Percentiles rank a stretch among this genome's conserved stretches.
Conservation (phyloP, 1,140 invertebrate genomes). For the Portunus trituberculatus region DNA sequence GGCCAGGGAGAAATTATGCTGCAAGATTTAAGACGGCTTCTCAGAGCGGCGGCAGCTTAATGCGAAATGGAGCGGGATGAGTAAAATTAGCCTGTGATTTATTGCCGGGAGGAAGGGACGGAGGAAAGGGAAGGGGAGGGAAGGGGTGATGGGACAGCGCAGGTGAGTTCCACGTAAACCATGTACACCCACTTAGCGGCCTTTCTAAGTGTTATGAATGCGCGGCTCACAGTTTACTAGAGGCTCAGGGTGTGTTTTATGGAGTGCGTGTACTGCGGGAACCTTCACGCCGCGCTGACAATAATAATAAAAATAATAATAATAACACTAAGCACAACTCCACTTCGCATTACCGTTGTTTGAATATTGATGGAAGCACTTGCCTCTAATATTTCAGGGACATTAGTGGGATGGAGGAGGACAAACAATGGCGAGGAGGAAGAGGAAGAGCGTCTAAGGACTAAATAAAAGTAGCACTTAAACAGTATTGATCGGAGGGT, state of each 20-base stretch:
- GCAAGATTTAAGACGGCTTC: background rate
- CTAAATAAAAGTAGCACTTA: background rate
- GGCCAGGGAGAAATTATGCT: background rate
- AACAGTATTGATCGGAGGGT: background rate
- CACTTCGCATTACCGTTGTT: background rate
- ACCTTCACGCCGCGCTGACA: background rate
- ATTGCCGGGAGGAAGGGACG: background rate
- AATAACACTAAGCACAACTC: background rate
- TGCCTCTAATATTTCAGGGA: background rate
- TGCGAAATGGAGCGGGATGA: background rate
- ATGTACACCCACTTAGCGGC: background rate
- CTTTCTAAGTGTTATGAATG: background rate
- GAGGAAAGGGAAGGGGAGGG: background rate
- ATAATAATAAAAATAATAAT: background rate
- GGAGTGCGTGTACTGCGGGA: background rate
- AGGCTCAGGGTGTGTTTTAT: background rate
- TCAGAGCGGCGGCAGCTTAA: background rate
- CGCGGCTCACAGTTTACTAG: background rate
- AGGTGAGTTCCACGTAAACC: conserved; percentile 1
- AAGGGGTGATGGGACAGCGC: background rate
- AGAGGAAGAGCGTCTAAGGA: background rate
- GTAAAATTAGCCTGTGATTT: conserved; percentile 23
- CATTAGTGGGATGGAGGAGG: background rate
- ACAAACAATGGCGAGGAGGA: background rate
- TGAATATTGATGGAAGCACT: background rate